Base-by-base conservation (phyloP, 2,113 vertebrate species). In the Aspiorhynchus laticeps region DNA sequence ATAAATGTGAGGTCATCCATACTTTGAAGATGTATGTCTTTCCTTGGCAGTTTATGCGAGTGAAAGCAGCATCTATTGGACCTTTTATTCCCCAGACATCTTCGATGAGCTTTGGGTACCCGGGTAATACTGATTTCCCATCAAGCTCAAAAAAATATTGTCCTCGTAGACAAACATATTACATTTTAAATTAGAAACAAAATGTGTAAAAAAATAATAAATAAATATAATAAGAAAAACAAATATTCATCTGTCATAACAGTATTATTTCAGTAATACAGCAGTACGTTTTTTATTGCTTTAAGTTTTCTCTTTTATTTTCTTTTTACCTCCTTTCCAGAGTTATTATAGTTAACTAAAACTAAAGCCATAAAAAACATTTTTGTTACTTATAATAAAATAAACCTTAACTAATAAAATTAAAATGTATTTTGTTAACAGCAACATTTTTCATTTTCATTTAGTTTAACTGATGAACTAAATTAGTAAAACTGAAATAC, bases 1-100 rank as follows among this genome's bases (percentile, higher is more conserved):
- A 17, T 41, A 38, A 41, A 14, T 61, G 2, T 21, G 8, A 36
- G 31, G 7, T 9, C 46, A 36, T 77, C 41, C 84, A 76, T 79
- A 99, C 98, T 97, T 99, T 97, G 92, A 99, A 99, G 17, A 99
- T 93, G 83, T 99, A 99, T 9, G 96, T 98, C 93, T 99, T 99
- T 81, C 98, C 98, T 90, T 98, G 96, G 90, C 98, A 99, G 95
- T 99, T 99, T 93, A 98, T 92, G 15, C 98, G 96, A 1, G 98
- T 99, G 93, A 99, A 99, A 76, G 97, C 98, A 1, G 98, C 96
- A 4, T 99, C 97, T 0, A 99, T 96, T 2, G 97, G 97, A 4
- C 98, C 98, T 3, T 93, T 93, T 0, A 99, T 96, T 83, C 97
- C 98, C 98, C 98, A 99, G 85, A 98, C 91, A 0, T 99, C 97